phyloP scores from a whole-genome alignment of 2,888 invertebrate species.

The Sturmia bella region DNA sequence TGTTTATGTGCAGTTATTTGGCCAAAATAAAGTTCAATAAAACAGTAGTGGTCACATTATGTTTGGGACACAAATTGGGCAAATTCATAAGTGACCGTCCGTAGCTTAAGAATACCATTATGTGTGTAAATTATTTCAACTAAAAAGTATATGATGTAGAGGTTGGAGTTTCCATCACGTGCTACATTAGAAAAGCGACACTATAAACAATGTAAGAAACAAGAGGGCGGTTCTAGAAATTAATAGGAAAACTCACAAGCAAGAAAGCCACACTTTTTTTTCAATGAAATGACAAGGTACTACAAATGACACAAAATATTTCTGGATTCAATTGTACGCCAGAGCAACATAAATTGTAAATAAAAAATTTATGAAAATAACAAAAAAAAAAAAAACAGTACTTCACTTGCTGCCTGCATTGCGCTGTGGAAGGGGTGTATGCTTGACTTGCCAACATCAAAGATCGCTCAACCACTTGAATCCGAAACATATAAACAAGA shows the following conservation, averaged over 20 bases:
- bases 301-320: slow-evolving; percentile 43
- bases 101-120: too few species aligned
- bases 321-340: slow-evolving; percentile 57
- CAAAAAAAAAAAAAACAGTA: neutral
- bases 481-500: slow-evolving; percentile 69
- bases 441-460: slow-evolving; percentile 72
- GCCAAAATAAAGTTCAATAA: too few species aligned
- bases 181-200: slow-evolving; percentile 31
- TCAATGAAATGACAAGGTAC: slow-evolving; percentile 56
- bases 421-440: slow-evolving; percentile 69
- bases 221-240: slow-evolving; percentile 54
- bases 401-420: neutral
- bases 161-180: slow-evolving; percentile 50
- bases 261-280: slow-evolving; percentile 1
- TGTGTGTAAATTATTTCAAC: too few species aligned
- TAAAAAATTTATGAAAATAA: too few species aligned
- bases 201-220: slow-evolving; percentile 53
- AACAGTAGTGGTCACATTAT: too few species aligned
- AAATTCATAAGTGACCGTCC: too few species aligned
- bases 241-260: slow-evolving; percentile 4
- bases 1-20: too few species aligned
- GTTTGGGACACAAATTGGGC: too few species aligned
- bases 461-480: slow-evolving; percentile 73
- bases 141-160: too few species aligned
- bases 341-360: slow-evolving; percentile 29